Conservation (phyloP, 2,113 vertebrate genomes). For the Polyodon spathula region DNA sequence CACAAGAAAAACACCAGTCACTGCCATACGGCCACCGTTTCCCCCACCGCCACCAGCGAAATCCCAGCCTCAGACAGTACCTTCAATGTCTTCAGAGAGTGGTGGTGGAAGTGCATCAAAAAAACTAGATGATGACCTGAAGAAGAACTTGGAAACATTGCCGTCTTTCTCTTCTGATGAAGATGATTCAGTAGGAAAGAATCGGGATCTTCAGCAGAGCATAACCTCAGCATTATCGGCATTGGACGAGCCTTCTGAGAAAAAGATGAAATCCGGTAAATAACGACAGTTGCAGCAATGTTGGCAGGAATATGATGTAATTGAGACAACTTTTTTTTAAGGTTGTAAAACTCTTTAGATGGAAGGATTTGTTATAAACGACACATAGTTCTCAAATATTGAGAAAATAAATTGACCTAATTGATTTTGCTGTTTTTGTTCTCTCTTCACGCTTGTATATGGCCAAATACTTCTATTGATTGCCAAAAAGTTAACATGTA, state of each 20-base stretch:
- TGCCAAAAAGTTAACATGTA: no score
- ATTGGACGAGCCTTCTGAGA: conserved; percentile 74
- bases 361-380: no score
- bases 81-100: conserved; percentile 48
- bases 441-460: no score
- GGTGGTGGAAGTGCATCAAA: conserved; percentile 57
- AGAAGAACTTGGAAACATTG: conserved; percentile 78
- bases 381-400: no score
- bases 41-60: conserved; percentile 53
- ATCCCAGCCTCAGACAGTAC: conserved; percentile 37
- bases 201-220: conserved; percentile 83
- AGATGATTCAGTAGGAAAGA: conserved; percentile 79
- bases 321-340: no score
- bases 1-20: conserved; percentile 65
- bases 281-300: background rate
- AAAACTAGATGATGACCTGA: conserved; percentile 73
- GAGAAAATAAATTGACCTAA: no score
- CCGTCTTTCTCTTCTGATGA: conserved; percentile 93
- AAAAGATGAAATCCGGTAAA: conserved; percentile 73
- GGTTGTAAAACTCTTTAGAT: no score
- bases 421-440: no score
- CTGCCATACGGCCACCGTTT: conserved; percentile 56
- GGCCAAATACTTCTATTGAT: no score
- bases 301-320: background rate
- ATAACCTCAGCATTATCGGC: conserved; percentile 73